phyloP scores from a whole-genome alignment of 2,113 vertebrate genomes.

The Python bivittatus region DNA sequence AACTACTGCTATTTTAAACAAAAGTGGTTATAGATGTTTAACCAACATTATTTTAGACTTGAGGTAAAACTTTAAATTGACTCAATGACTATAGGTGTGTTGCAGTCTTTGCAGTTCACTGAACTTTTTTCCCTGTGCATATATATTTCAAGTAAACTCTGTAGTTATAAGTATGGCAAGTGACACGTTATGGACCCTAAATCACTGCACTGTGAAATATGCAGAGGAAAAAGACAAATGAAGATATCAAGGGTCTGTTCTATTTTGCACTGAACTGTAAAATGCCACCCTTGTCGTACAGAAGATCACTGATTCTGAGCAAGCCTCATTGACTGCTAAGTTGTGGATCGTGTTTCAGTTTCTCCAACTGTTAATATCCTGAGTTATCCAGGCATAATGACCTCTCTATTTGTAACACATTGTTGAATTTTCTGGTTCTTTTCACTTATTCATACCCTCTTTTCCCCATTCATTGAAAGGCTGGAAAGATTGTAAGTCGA shows the following conservation, averaged over 20 bases:
- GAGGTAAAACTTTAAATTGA: constrained; percentile 67
- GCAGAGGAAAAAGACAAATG: constrained; percentile 79
- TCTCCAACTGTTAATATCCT: constrained; percentile 78
- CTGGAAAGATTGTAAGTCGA: constrained; percentile 71
- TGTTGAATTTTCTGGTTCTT: constrained; percentile 86
- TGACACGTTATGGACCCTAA: constrained; percentile 81
- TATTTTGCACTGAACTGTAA: constrained; percentile 81
- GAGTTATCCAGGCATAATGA: constrained; percentile 83
- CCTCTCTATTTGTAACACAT: constrained; percentile 81
- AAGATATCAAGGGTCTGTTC: constrained; percentile 79
- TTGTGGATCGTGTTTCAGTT: constrained; percentile 80
- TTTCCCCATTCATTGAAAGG: constrained; percentile 65
- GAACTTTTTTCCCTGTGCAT: constrained; percentile 72
- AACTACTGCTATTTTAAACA: constrained; percentile 25
- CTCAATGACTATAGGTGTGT: constrained; percentile 65
- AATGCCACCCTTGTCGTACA: constrained; percentile 76
- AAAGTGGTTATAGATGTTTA: constrained; percentile 52
- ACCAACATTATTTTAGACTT: constrained; percentile 57
- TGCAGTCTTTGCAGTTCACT: constrained; percentile 76
- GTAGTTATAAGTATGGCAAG: constrained; percentile 73
- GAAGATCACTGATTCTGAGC: constrained; percentile 77
- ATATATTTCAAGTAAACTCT: constrained; percentile 76
- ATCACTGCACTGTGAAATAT: constrained; percentile 79
- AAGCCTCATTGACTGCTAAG: constrained; percentile 77
- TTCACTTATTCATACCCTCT: constrained; percentile 78